Conservation (phyloP, 2,797 vertebrate genomes). For the Sciurus carolinensis region DNA sequence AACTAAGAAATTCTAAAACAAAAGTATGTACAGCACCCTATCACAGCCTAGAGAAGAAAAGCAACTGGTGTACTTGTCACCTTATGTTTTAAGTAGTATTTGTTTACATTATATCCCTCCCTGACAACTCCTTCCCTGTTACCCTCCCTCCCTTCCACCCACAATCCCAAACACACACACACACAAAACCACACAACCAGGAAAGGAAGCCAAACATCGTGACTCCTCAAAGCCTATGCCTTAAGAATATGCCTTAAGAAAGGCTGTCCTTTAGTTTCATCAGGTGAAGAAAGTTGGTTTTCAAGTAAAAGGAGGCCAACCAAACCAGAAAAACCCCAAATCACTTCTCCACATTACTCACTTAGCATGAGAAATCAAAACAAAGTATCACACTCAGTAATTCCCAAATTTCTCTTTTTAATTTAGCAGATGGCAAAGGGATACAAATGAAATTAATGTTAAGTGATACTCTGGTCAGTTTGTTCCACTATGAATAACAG, state of each 20-base stretch:
- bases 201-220: background rate
- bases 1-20: conserved; percentile 37
- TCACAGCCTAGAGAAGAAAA: conserved; percentile 21
- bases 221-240: background rate
- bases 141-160: background rate
- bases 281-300: conserved; percentile 20
- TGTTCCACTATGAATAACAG: background rate
- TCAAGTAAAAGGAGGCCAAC: conserved; percentile 10
- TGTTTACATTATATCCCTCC: conserved; percentile 59
- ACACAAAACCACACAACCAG: background rate
- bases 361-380: background rate
- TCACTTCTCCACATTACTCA: background rate
- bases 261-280: background rate
- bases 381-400: background rate
- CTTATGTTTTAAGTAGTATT: background rate
- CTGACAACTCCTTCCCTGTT: conserved; percentile 33
- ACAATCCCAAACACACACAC: background rate
- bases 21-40: background rate
- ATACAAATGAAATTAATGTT: background rate
- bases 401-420: background rate
- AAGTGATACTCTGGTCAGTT: background rate
- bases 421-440: conserved; percentile 4
- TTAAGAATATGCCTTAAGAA: background rate
- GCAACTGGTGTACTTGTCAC: background rate
- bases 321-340: conserved; percentile 21